These are phyloP conservation scores for Polypterus bichir DNA, from an alignment of 2,113 vertebrate species.

Conservation along the genomic window DNA sequence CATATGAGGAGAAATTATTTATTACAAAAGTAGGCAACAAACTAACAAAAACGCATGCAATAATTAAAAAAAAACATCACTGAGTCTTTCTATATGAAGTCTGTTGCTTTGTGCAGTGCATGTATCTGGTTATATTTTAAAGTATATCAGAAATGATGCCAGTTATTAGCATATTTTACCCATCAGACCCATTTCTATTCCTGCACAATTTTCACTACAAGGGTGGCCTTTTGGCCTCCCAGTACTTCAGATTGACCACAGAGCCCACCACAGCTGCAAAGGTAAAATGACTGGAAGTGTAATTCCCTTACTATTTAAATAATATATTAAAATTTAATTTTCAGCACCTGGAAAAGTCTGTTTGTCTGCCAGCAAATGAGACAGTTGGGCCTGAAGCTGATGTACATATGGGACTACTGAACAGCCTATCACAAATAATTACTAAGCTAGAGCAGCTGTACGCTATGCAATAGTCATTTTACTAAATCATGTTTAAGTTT, in stretches of 20 bases:
- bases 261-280: conserved; percentile 51
- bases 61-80: too few species aligned
- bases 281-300: conserved; percentile 56
- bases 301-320: conserved; percentile 83
- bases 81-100: too few species aligned
- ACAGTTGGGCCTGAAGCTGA: conserved; percentile 49
- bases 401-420: conserved; percentile 59
- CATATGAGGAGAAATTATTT: too few species aligned
- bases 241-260: conserved; percentile 22
- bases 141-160: conserved; percentile 19
- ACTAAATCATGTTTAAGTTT: conserved; percentile 10
- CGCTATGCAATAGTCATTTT: conserved; percentile 36
- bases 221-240: conserved; percentile 18
- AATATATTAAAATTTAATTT: conserved; percentile 84
- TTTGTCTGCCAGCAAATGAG: conserved; percentile 60
- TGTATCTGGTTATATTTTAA: neutral
- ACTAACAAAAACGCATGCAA: too few species aligned
- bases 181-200: conserved; percentile 15
- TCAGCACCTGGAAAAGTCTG: conserved; percentile 70
- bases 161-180: conserved; percentile 5
- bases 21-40: too few species aligned
- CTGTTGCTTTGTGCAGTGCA: too few species aligned
- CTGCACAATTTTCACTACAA: conserved; percentile 11
- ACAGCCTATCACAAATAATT: conserved; percentile 66
- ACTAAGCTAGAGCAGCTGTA: conserved; percentile 52